Percentiles rank a stretch among this genome's conserved stretches.
These are phyloP conservation scores for Sphaeridia pumilis DNA, from an alignment of 2,888 invertebrate genomes.

Conservation along the genomic window DNA sequence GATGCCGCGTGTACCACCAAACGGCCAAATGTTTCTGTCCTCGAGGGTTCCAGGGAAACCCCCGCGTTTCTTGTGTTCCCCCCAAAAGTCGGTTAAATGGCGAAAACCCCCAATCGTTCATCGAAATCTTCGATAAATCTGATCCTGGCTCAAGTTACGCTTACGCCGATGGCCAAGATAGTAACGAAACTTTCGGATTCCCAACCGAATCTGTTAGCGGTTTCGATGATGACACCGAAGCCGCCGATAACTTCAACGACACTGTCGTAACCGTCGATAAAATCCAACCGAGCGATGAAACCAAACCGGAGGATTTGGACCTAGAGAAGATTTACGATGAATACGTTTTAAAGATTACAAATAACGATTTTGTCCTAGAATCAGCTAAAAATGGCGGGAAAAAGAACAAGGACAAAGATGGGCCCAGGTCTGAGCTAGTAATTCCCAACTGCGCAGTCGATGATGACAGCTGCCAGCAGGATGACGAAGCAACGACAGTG, in stretches of 20 bases:
- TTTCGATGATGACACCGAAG: background rate
- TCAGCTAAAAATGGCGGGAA: background rate
- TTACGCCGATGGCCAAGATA: background rate
- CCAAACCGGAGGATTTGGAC: too few species aligned
- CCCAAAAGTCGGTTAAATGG: conserved; percentile 1
- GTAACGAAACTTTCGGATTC: background rate
- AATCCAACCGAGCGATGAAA: too few species aligned
- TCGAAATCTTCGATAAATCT: background rate
- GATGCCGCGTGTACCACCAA: conserved; percentile 10
- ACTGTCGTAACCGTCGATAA: background rate
- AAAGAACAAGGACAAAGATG: background rate
- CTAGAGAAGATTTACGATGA: background rate
- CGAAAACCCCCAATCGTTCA: background rate
- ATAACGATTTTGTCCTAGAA: background rate
- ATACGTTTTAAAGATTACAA: background rate
- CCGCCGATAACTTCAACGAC: background rate
- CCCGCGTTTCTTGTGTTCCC: conserved; percentile 2
- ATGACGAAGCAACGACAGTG: too few species aligned
- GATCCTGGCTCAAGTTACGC: background rate
- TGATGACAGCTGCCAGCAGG: too few species aligned
- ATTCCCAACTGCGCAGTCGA: too few species aligned
- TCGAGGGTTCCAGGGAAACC: conserved; percentile 9
- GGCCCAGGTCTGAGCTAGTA: too few species aligned
- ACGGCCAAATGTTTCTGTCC: conserved; percentile 12
- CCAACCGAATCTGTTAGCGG: background rate